These are phyloP conservation scores for Cololabis saira DNA, from an alignment of 2,113 vertebrate species.

Conservation along the genomic window DNA sequence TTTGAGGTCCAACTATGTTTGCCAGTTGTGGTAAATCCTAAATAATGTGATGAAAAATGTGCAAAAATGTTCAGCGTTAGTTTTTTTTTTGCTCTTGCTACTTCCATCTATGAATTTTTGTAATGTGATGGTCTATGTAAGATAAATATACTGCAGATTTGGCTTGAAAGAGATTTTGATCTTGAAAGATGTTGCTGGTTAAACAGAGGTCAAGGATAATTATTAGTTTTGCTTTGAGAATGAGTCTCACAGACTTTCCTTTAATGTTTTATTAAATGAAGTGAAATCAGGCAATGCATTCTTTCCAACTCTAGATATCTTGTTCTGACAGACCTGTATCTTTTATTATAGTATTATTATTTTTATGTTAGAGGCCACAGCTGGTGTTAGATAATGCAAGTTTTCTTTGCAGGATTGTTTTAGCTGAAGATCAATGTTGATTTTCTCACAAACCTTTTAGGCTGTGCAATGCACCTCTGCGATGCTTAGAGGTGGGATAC, in stretches of 20 bases:
- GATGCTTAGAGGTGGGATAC: slow-evolving; percentile 9
- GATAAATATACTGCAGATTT: not conserved
- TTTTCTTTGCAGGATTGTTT: not conserved
- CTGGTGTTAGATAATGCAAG: not conserved
- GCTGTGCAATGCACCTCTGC: slow-evolving; percentile 32
- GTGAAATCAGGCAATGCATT: not conserved
- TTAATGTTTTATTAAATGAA: not conserved
- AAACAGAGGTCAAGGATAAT: not conserved
- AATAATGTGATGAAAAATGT: not conserved
- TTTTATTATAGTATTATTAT: too few species aligned
- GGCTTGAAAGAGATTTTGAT: not conserved
- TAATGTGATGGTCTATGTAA: slow-evolving; percentile 1
- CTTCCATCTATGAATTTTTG: not conserved
- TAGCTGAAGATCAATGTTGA: too few species aligned
- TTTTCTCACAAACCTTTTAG: not conserved
- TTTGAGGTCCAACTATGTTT: slow-evolving; percentile 11
- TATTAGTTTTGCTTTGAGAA: not conserved
- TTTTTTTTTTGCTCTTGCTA: not conserved
- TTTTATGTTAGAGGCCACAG: too few species aligned
- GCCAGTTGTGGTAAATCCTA: slow-evolving; percentile 15
- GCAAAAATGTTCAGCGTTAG: not conserved
- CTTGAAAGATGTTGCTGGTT: not conserved
- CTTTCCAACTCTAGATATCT: too few species aligned
- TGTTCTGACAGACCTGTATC: too few species aligned
- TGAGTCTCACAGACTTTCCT: not conserved